A percentile compares a stretch with the other conserved stretches of the same genome.
phyloP scores from a whole-genome alignment of 2,888 invertebrate species.

The Rhorus exstirpatorius region DNA sequence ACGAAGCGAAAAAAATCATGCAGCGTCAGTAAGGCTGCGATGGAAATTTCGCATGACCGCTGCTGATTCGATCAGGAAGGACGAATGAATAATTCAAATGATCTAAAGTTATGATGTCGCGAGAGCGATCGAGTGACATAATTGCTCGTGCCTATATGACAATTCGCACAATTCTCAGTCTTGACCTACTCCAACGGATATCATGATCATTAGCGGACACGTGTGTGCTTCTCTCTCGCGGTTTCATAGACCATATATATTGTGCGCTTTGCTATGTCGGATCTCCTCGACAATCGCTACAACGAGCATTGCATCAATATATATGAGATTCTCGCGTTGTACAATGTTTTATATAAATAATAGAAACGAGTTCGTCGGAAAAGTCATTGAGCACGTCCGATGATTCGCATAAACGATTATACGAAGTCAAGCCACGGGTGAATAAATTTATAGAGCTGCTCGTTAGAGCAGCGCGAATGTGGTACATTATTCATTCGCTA shows the following conservation, averaged over 20 bases:
- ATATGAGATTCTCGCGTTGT: conserved; percentile 7
- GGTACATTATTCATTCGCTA: background rate
- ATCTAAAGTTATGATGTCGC: conserved; percentile 20
- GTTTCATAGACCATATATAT: conserved; percentile 5
- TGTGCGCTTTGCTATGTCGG: conserved; percentile 2
- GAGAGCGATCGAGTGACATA: conserved; percentile 4
- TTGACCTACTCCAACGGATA: conserved; percentile 47
- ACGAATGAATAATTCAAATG: conserved; percentile 9
- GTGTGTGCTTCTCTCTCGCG: no score
- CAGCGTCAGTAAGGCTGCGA: no score
- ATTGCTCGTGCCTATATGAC: conserved; percentile 32
- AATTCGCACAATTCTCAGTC: conserved; percentile 27
- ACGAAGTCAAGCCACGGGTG: background rate
- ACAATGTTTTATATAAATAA: conserved; percentile 21
- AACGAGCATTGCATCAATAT: background rate
- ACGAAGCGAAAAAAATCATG: background rate
- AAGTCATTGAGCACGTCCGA: conserved; percentile 15
- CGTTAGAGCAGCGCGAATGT: background rate
- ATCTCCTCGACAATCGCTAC: conserved; percentile 3
- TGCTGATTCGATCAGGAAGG: conserved; percentile 16
- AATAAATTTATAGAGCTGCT: background rate
- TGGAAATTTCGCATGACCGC: background rate
- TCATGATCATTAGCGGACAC: conserved; percentile 33
- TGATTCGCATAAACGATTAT: conserved; percentile 1
- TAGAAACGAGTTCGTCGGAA: conserved; percentile 16